Evolutionary conservation across 2,888 invertebrate species (phyloP).

Genomic region (Temnothorax rugatulus): DNA sequence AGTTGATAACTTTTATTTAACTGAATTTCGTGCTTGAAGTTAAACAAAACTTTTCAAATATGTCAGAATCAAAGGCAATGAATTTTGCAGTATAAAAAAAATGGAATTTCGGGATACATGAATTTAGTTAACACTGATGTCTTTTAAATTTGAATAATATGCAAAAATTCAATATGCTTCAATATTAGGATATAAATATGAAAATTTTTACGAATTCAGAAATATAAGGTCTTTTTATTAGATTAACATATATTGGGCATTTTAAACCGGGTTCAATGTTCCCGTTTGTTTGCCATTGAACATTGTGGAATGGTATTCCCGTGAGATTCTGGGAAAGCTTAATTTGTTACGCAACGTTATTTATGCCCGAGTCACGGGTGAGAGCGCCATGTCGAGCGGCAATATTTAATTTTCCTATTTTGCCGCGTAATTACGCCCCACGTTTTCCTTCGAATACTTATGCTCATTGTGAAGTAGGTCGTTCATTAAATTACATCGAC

Average conservation of each 20-base stretch:
- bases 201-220: background rate
- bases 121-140: background rate
- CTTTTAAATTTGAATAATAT: background rate
- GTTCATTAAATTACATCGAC: constrained; percentile 52
- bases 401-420: constrained; percentile 55
- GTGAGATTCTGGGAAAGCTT: constrained; percentile 20
- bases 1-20: background rate
- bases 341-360: constrained; percentile 46
- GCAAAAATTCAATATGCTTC: background rate
- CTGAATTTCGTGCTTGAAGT: background rate
- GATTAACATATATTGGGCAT: background rate
- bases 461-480: constrained; percentile 19
- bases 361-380: constrained; percentile 38
- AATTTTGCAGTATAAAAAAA: background rate
- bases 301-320: background rate
- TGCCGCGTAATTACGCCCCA: constrained; percentile 33
- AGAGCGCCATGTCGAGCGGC: constrained; percentile 31
- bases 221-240: background rate
- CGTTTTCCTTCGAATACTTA: constrained; percentile 43
- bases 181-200: background rate
- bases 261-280: background rate
- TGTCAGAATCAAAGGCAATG: background rate
- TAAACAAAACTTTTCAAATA: background rate
- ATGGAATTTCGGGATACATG: background rate
- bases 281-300: constrained; percentile 7